Conservation (phyloP, 2,888 invertebrate genomes). For the Ophion costatus region DNA sequence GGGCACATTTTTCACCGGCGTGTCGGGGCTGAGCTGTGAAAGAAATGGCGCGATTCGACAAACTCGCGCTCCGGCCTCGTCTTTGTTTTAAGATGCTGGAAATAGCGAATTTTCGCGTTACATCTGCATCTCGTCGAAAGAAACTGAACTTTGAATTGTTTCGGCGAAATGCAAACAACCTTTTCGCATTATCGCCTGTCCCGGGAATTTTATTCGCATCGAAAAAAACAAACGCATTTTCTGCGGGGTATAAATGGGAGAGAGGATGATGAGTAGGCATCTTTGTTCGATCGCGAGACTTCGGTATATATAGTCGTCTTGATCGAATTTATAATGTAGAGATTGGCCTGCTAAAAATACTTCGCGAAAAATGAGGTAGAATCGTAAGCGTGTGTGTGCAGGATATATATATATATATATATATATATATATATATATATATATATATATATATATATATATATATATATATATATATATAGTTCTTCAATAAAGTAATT, state of each 20-base stretch:
- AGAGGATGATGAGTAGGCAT: slow-evolving; percentile 12
- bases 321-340: slow-evolving; percentile 26
- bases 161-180: background rate
- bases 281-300: slow-evolving; percentile 3
- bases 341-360: slow-evolving; percentile 5
- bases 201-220: background rate
- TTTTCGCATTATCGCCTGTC: background rate
- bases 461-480: no score
- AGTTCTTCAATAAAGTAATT: background rate
- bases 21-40: no score
- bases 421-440: no score
- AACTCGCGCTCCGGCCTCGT: no score
- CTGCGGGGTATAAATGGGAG: background rate
- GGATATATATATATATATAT: no score
- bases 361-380: background rate
- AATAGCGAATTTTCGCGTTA: background rate
- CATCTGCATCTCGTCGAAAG: background rate
- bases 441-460: no score
- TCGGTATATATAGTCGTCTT: background rate
- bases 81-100: background rate
- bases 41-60: no score
- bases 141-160: background rate
- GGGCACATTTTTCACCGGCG: no score
- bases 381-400: background rate
- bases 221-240: background rate